Conservation (phyloP, 2,797 vertebrate species). For the Crenichthys baileyi region DNA sequence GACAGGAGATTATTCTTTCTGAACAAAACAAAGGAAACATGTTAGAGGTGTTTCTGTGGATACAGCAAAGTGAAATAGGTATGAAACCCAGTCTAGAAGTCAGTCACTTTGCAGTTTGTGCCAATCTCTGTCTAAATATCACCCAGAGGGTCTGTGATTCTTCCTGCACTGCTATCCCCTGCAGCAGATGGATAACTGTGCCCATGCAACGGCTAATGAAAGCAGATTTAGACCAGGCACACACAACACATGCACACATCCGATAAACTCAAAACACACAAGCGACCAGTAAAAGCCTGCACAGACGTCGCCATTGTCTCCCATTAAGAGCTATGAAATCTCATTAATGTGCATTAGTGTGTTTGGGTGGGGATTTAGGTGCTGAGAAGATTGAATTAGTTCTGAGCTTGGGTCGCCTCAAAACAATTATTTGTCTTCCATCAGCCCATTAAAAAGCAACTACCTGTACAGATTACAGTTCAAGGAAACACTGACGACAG, state of each 20-base stretch:
- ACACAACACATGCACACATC: conserved; percentile 18
- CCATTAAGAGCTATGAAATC: conserved; percentile 74
- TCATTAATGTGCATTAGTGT: conserved; percentile 76
- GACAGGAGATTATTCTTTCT: conserved; percentile 9
- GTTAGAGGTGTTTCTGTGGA: background rate
- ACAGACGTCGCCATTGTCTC: conserved; percentile 61
- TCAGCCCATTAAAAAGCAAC: conserved; percentile 61
- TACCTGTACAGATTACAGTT: conserved; percentile 45
- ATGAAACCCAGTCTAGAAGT: conserved; percentile 11
- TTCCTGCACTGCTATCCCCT: conserved; percentile 34
- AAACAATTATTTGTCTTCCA: conserved; percentile 75
- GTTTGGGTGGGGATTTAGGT: conserved; percentile 70
- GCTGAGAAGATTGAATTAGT: conserved; percentile 72
- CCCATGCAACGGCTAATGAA: conserved; percentile 58
- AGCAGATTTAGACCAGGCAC: conserved; percentile 58
- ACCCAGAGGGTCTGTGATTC: conserved; percentile 27
- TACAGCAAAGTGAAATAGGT: background rate
- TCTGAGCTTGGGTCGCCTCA: conserved; percentile 54
- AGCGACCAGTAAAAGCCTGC: conserved; percentile 36
- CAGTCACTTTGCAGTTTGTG: conserved; percentile 16
- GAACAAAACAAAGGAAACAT: background rate
- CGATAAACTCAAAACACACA: conserved; percentile 39
- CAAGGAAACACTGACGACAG: conserved; percentile 38
- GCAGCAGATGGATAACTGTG: conserved; percentile 56
- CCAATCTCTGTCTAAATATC: conserved; percentile 14